A percentile compares a stretch with the other conserved stretches of the same genome.
Conservation (phyloP, 2,113 vertebrate genomes). For the Ivindomyrus marchei region DNA sequence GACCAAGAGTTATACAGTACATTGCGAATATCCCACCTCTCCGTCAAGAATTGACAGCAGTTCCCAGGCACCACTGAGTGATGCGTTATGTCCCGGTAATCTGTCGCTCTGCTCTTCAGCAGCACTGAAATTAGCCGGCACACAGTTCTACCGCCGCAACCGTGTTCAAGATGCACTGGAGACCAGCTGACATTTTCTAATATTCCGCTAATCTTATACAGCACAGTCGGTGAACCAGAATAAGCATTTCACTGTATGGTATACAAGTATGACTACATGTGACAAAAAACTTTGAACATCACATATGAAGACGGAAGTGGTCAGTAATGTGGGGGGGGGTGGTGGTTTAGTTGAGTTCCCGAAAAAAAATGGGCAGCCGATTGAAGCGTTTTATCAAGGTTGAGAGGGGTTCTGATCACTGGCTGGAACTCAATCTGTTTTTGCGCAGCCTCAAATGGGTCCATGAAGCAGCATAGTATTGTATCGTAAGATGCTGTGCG, state of each 20-base stretch:
- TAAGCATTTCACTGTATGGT: background rate
- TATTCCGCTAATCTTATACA: background rate
- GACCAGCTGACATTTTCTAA: background rate
- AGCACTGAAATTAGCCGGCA: background rate
- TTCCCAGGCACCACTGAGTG: background rate
- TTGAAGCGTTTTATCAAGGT: background rate
- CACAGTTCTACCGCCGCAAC: background rate
- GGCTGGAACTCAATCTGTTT: background rate
- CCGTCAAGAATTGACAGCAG: background rate
- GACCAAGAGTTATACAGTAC: background rate
- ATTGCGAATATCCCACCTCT: background rate
- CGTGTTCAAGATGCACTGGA: background rate
- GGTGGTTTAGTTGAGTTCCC: background rate
- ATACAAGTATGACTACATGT: background rate
- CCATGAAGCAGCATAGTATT: background rate
- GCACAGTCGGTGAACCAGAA: background rate
- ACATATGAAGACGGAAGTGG: background rate
- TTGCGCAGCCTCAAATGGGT: background rate
- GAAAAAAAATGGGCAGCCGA: background rate
- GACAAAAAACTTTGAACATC: background rate
- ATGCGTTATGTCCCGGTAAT: background rate
- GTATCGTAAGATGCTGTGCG: background rate
- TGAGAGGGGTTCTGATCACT: background rate
- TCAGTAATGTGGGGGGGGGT: no score
- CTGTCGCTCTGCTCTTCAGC: background rate